These are phyloP conservation scores for Parnassius orleans DNA, from an alignment of 2,888 invertebrate genomes.

Conservation along the genomic window DNA sequence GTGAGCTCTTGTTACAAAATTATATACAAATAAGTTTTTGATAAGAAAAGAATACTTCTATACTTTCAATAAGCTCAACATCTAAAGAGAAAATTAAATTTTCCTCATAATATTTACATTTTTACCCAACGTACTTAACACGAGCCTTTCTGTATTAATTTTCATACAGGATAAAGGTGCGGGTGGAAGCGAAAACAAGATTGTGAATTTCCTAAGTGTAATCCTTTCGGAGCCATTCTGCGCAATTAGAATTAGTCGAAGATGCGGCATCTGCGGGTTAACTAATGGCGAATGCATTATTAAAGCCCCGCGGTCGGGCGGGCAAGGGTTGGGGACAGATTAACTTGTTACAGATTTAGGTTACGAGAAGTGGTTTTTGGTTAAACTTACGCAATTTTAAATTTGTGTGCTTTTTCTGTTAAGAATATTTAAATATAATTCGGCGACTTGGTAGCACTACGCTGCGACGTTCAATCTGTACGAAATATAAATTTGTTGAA, in stretches of 20 bases:
- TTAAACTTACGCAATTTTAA: conserved; percentile 20
- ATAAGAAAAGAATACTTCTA: too few relatives aligned
- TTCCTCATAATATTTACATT: conserved; percentile 4
- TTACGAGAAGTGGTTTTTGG: not conserved
- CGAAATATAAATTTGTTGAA: too few relatives aligned
- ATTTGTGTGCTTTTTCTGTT: conserved; percentile 10
- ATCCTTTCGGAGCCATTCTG: conserved; percentile 67
- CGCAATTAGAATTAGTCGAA: conserved; percentile 72
- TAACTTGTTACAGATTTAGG: conserved; percentile 54
- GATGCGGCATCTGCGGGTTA: conserved; percentile 73
- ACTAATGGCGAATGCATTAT: conserved; percentile 79
- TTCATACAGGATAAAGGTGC: conserved; percentile 36
- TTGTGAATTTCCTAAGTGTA: conserved; percentile 54
- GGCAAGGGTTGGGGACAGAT: conserved; percentile 70
- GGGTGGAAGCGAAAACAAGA: conserved; percentile 48
- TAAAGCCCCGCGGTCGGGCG: conserved; percentile 54
- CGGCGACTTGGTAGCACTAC: too few relatives aligned
- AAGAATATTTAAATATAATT: not conserved
- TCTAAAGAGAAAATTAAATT: not conserved
- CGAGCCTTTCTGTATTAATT: conserved; percentile 41
- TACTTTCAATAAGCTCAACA: not conserved
- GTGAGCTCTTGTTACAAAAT: too few relatives aligned
- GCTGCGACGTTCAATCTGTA: too few relatives aligned
- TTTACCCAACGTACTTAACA: conserved; percentile 15
- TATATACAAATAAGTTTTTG: too few relatives aligned